Base-by-base conservation (phyloP, 2,113 vertebrate species). In the Amphiprion percula region DNA sequence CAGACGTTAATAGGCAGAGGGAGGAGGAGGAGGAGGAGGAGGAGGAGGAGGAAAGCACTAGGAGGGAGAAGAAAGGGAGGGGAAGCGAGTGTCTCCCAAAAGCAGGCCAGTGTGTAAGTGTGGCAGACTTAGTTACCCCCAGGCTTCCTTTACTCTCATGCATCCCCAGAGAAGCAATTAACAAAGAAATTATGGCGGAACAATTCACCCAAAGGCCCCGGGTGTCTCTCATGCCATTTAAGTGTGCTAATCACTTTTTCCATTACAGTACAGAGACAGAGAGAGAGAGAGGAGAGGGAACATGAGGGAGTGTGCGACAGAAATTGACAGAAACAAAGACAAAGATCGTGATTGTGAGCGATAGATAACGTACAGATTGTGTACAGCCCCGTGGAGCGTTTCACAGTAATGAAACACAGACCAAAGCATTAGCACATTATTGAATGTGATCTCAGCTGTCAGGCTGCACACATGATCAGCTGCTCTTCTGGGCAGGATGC, bases 121-220 rank as follows among this genome's bases (percentile, higher is more conserved):
- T 92, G 88, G 87, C 87, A 90, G 90, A 88, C 79, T 78, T 21
- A 66, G 84, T 80, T 82, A 85, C 90, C 90, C 89, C 52, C 26
- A 53, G 89, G 90, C 91, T 83, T 89, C 78, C 68, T 84, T 78
- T 86, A 74, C 80, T 77, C 87, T 62, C 89, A 74, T 71, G 64
- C 62, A 41, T 95, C 93, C 91, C 92, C 59, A 80, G 92, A 94
- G 93, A 94, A 82, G 92, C 92, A 95, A 95, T 95, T 95, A 95
- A 94, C 93, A 93, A 94, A 94, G 92, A 95, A 93, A 94, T 94
- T 86, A 94, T 90, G 91, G 93, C 73, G 71, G 85, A 94, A 93
- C 91, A 87, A 89, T 92, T 86, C 68, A 79, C 86, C 89, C 76
- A 64, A 46, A 82, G 91, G 92, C 89, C 80, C 65, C 52, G 77